These are phyloP conservation scores for Pygocentrus nattereri DNA, from an alignment of 2,797 vertebrate genomes.

Conservation along the genomic window DNA sequence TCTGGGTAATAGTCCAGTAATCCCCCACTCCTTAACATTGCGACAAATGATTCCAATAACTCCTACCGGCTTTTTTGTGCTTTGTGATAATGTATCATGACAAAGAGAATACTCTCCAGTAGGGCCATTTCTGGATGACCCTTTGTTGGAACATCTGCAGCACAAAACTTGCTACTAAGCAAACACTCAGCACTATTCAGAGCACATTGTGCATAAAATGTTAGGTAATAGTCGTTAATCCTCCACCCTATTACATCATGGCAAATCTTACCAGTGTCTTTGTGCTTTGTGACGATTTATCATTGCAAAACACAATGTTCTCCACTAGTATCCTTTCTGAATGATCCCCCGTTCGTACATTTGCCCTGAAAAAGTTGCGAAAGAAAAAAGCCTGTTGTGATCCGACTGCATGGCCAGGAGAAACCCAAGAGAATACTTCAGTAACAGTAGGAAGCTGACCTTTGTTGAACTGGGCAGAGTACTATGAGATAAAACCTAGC, in stretches of 20 bases:
- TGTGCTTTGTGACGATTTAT: neutral
- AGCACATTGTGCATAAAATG: no score
- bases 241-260: neutral
- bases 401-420: neutral
- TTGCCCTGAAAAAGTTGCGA: neutral
- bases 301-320: neutral
- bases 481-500: conserved; percentile 43
- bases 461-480: conserved; percentile 46
- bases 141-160: no score
- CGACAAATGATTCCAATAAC: neutral
- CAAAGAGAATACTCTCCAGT: no score
- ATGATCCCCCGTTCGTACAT: neutral
- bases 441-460: conserved; percentile 51
- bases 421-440: neutral
- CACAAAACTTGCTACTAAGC: no score
- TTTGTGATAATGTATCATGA: neutral
- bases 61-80: neutral
- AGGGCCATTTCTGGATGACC: no score
- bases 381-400: no score
- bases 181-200: no score
- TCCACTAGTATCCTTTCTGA: neutral
- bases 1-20: neutral
- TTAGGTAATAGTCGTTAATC: neutral
- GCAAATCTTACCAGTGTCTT: neutral
- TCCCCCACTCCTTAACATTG: neutral